Evolutionary conservation across 1,140 invertebrate genomes (phyloP).

Genomic region (Procambarus clarkii): DNA sequence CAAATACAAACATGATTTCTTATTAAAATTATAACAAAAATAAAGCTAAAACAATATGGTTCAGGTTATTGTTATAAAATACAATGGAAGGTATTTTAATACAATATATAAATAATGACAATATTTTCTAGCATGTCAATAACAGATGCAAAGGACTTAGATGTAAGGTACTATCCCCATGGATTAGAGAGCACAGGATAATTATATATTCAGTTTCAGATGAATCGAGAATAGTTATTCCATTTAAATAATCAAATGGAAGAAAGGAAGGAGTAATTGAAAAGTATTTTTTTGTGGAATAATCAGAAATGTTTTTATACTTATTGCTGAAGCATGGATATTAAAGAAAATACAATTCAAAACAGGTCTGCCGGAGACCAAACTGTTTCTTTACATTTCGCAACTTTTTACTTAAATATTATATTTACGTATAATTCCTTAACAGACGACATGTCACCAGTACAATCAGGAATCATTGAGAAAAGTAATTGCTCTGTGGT

Average conservation of each 20-base stretch:
- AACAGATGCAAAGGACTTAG: not conserved
- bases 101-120: not conserved
- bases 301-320: not conserved
- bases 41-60: conserved; percentile 11
- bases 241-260: not conserved
- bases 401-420: not conserved
- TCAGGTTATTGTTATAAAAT: not conserved
- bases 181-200: not conserved
- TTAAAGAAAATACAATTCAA: too few relatives aligned
- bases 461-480: not conserved
- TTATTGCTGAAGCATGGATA: not conserved
- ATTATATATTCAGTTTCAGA: not conserved
- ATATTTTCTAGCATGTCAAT: not conserved
- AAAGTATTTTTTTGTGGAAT: not conserved
- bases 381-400: not conserved
- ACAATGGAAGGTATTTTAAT: not conserved
- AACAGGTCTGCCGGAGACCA: conserved; percentile 26
- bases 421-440: not conserved
- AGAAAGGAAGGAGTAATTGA: not conserved
- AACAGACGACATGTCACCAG: not conserved
- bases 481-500: not conserved
- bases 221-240: not conserved
- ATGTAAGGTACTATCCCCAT: not conserved
- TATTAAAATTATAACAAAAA: conserved; percentile 17
- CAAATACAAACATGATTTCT: not conserved